A percentile compares a stretch with the other conserved stretches of the same genome.
Conservation (phyloP, 2,888 invertebrate species). For the Ochropacha duplaris region DNA sequence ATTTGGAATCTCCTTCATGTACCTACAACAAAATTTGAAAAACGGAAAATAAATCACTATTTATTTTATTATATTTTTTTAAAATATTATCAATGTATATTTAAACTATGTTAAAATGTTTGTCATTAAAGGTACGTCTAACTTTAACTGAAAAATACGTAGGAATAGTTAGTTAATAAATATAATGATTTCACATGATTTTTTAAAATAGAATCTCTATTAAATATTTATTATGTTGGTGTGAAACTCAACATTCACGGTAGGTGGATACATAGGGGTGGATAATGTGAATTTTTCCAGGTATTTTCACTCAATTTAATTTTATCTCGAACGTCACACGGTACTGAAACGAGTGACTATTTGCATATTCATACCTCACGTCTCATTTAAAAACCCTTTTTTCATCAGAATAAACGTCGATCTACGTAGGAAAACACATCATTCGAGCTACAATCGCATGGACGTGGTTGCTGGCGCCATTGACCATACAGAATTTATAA, state of each 20-base stretch:
- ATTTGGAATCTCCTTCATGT: too few relatives aligned
- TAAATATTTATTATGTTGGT: background rate
- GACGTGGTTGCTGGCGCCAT: slow-evolving; percentile 1
- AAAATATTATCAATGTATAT: too few relatives aligned
- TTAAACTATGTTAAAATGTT: too few relatives aligned
- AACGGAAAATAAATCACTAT: too few relatives aligned
- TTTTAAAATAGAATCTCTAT: background rate
- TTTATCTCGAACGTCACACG: slow-evolving; percentile 39
- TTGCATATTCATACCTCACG: slow-evolving; percentile 48
- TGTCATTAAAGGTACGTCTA: too few relatives aligned
- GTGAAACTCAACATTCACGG: background rate
- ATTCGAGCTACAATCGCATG: slow-evolving; percentile 1
- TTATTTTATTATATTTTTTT: too few relatives aligned
- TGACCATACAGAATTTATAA: too few relatives aligned
- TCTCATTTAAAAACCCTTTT: slow-evolving; percentile 34
- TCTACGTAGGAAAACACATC: slow-evolving; percentile 15
- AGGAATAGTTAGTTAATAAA: too few relatives aligned
- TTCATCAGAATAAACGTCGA: slow-evolving; percentile 30
- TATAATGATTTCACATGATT: too few relatives aligned
- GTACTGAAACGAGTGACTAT: slow-evolving; percentile 28
- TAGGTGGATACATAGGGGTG: background rate
- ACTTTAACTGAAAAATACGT: too few relatives aligned
- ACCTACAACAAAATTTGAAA: too few relatives aligned
- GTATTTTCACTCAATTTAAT: slow-evolving; percentile 40
- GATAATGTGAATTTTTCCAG: slow-evolving; percentile 25